Evolutionary conservation across 2,113 vertebrate species (phyloP).

Genomic region (Progne subis): DNA sequence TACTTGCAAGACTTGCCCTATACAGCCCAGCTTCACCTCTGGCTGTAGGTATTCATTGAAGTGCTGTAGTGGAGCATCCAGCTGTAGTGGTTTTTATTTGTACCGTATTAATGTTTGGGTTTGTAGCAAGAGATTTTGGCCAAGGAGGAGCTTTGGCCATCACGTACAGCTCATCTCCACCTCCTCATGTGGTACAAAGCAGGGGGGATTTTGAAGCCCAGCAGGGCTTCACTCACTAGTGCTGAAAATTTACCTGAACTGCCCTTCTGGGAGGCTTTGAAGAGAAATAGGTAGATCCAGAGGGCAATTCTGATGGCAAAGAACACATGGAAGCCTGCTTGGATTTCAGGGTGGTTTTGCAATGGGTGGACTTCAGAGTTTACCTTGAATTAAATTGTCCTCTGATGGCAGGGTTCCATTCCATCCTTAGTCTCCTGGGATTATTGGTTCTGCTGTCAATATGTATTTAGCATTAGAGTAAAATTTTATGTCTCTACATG

Average conservation of each 20-base stretch:
- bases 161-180: background rate
- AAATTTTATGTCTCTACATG: slow-evolving; percentile 2
- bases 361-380: background rate
- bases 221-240: background rate
- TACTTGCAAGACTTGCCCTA: background rate
- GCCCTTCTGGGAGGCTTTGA: background rate
- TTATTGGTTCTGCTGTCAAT: background rate
- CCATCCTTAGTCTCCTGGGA: background rate
- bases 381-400: slow-evolving; percentile 15
- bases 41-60: background rate
- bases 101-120: background rate
- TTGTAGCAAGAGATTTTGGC: background rate
- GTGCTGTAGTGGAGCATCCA: background rate
- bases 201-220: background rate
- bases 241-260: background rate
- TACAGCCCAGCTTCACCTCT: background rate
- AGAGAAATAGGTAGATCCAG: background rate
- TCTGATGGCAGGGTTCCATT: background rate
- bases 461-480: background rate
- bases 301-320: background rate
- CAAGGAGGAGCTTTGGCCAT: background rate
- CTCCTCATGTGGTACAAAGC: background rate
- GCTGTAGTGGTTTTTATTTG: background rate
- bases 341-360: background rate
- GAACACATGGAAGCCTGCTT: background rate